A percentile compares a stretch with the other conserved stretches of the same genome.
Conservation (phyloP, 2,113 vertebrate species). For the Nycticorax nycticorax region DNA sequence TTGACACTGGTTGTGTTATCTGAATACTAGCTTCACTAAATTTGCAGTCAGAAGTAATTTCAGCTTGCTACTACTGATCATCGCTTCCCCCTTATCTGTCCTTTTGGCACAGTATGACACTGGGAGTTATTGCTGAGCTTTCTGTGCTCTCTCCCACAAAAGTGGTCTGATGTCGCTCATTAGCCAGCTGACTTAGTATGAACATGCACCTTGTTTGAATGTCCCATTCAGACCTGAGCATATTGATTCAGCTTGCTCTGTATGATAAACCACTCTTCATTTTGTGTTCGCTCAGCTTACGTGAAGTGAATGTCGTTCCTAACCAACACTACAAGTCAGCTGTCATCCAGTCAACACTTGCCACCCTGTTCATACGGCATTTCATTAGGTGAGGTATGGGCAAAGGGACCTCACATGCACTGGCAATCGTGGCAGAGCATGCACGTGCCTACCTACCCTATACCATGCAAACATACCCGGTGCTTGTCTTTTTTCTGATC, state of each 20-base stretch:
- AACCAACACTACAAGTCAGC: fast-evolving
- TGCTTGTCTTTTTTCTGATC: not conserved
- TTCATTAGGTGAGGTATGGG: not conserved
- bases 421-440: not conserved
- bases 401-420: not conserved
- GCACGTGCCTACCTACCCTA: not conserved
- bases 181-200: not conserved
- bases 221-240: not conserved
- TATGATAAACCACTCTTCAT: not conserved
- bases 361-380: too few species aligned
- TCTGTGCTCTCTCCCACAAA: not conserved
- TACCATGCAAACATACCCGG: fast-evolving
- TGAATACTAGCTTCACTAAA: not conserved
- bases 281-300: not conserved
- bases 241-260: not conserved
- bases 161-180: not conserved
- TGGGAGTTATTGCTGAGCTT: not conserved
- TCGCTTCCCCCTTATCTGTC: not conserved
- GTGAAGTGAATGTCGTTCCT: not conserved
- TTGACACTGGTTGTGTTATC: not conserved
- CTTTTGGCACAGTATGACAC: not conserved
- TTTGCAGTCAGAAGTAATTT: not conserved
- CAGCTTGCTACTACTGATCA: not conserved
- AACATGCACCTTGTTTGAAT: not conserved
- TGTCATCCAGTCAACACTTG: not conserved